Evolutionary conservation across 2,113 vertebrate species (phyloP), one percentile per base, ranked within the genome.

Genomic region (Lota lota): DNA sequence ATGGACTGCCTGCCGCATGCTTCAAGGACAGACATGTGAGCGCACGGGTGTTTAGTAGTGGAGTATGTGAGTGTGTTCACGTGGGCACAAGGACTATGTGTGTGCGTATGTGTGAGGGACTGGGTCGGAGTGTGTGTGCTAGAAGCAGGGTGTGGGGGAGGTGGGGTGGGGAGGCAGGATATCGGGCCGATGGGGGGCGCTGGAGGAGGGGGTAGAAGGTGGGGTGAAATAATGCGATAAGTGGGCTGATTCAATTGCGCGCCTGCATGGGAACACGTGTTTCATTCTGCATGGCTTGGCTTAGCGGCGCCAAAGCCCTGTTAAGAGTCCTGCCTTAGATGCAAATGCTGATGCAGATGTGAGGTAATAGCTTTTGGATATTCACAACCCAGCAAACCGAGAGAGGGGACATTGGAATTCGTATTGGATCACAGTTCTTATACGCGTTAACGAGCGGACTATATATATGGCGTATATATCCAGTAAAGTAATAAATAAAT

Each of bases 171-270:
- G 24, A 4, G 28, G 28, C 4, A 5, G 28, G 28, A 3, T 5
- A 28, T 28, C 28, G 28, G 28, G 28, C 1, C 4, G 28, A 28
- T 47, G 12, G 40, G 40, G 3, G 40, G 40, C 0, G 1, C 7
- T 58, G 24, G 20, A 61, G 22, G 33, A 36, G n/a, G 73, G 59
- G 59, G 59, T 21, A 11, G 22, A 17, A 8, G 40, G 47, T 17
- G 51, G 16, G 59, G 50, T 58, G 70, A 64, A 11, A 21, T 83
- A 82, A 88, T 83, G 72, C 54, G 65, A 85, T 86, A 88, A 88
- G 83, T 75, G 75, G 77, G 51, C 22, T 81, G 75, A 87, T 88
- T 85, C 73, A 68, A 61, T 79, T 73, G n/a, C 1, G 17, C 68
- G 78, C 79, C 62, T 74, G 66, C 28, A 57, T 84, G 74, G 79